Conservation (phyloP, 2,113 vertebrate genomes). For the Oxyura jamaicensis region DNA sequence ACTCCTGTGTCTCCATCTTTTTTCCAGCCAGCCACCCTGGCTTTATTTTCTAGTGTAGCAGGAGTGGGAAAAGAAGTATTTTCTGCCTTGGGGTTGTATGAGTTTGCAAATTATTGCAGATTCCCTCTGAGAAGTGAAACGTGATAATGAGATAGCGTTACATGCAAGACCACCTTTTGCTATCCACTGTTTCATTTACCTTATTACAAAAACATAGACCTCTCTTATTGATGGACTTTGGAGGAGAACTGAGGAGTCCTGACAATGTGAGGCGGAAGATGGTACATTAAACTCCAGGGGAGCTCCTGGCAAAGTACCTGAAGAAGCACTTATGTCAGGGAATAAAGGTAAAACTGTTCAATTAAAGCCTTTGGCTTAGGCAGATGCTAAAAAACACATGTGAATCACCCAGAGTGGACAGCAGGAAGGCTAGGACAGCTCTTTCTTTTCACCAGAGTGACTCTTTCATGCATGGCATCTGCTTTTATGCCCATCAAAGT, state of each 20-base stretch:
- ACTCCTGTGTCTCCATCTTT: neutral
- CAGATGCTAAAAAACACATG: neutral
- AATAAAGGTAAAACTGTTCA: neutral
- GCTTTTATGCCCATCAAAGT: neutral
- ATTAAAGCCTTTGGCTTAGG: neutral
- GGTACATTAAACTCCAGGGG: neutral
- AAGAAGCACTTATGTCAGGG: neutral
- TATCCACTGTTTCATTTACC: neutral
- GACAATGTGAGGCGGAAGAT: neutral
- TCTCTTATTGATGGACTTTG: neutral
- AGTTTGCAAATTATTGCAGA: neutral
- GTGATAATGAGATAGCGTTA: rapidly evolving
- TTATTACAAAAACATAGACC: neutral
- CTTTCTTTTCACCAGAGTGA: neutral
- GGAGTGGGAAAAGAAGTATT: neutral
- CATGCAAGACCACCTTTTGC: neutral
- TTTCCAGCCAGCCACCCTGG: neutral
- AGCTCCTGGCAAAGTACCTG: neutral
- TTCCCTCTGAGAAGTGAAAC: neutral
- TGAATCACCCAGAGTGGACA: neutral
- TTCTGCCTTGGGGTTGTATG: neutral
- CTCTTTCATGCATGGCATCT: neutral
- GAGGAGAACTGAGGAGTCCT: neutral
- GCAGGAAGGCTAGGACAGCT: neutral
- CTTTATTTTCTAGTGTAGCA: neutral